Conservation (phyloP, 1,140 invertebrate species). For the Papilio polytes region DNA sequence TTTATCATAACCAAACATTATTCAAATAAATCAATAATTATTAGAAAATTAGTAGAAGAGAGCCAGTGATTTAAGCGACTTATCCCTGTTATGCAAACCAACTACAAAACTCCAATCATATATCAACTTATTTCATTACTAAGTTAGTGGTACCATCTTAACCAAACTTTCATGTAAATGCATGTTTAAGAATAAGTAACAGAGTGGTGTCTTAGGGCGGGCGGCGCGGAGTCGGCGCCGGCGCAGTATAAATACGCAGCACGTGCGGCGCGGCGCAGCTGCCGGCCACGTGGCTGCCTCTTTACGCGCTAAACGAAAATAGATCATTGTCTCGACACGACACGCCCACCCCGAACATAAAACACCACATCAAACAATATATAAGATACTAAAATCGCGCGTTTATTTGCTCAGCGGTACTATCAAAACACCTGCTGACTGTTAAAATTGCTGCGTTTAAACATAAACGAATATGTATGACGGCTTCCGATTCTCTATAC, state of each 20-base stretch:
- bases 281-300: constrained; percentile 78
- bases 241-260: constrained; percentile 76
- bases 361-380: constrained; percentile 78
- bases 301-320: constrained; percentile 77
- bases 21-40: no score
- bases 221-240: constrained; percentile 58
- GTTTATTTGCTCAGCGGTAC: constrained; percentile 62
- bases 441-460: constrained; percentile 38
- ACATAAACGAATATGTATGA: constrained; percentile 46
- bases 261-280: constrained; percentile 74
- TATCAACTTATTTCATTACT: no score
- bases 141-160: no score
- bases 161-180: neutral
- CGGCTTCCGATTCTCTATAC: neutral
- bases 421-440: constrained; percentile 55
- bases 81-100: no score
- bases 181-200: constrained; percentile 34
- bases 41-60: no score
- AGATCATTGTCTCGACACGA: constrained; percentile 79
- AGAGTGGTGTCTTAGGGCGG: constrained; percentile 60
- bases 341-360: constrained; percentile 78
- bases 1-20: no score
- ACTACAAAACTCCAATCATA: no score
- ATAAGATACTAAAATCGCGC: constrained; percentile 59
- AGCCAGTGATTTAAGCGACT: no score